Evolutionary conservation across 2,113 vertebrate genomes (phyloP), one percentile per base, ranked within the genome.

Genomic region (Lagopus muta): DNA sequence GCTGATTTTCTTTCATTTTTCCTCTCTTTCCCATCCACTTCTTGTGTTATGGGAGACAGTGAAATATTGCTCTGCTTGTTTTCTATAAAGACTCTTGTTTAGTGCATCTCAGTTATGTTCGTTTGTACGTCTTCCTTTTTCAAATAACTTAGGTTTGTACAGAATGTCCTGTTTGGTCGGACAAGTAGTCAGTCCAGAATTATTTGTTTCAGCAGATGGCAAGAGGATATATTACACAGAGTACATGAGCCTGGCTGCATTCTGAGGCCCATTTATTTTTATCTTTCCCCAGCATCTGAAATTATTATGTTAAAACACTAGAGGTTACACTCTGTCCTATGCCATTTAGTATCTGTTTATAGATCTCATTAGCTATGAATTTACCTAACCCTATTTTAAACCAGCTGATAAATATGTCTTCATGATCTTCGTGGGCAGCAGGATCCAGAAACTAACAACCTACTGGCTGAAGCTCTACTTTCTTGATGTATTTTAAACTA

Each of bases 1-100:
- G 78, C 62, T 95, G 87, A 42, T 91, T 79, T 79, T 87, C 22
- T 69, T 72, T 75, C 27, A 25, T 20, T 54, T 83, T 42, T 82
- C 1, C 0, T 36, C 24, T 88, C 14, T 70, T 34, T 79, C 82
- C 48, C 69, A 69, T 65, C 82, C 27, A 89, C 11, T 9, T 87
- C 64, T n/a, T 80, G 48, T 57, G 10, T 74, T 45, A 27, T 64
- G 34, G 86, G 50, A 89, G 54, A 66, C 45, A 72, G n/a, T 82
- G 82, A 91, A 76, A 91, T 85, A 66, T 48, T 48, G n/a, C 81
- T 88, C 47, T 83, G n/a, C 61, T 89, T 43, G 36, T 92, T 50
- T 76, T 86, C 57, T 76, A 55, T 91, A 34, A 65, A 76, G 91
- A 54, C 54, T 30, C 7, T 62, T 66, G 82, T 78, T 92, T 76